Conservation (phyloP, 2,888 invertebrate species). For the Blera fallax region DNA sequence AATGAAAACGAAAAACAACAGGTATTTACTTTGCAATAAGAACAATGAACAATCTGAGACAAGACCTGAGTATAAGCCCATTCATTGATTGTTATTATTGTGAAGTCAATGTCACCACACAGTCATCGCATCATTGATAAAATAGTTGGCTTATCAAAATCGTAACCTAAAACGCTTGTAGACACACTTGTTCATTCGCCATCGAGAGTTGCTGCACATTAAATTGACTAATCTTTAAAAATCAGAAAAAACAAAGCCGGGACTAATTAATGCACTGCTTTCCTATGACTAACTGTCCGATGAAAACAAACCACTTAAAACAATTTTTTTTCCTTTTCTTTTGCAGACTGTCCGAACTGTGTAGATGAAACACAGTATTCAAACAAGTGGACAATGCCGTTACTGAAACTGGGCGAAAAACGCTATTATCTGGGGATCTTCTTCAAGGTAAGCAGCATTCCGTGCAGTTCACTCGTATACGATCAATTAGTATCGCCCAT, state of each 20-base stretch:
- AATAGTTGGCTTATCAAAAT: neutral
- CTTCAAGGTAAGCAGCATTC: slow-evolving; percentile 89
- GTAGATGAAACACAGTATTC: slow-evolving; percentile 88
- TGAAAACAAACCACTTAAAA: neutral
- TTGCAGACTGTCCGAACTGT: slow-evolving; percentile 91
- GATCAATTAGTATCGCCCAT: neutral
- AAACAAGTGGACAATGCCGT: slow-evolving; percentile 95
- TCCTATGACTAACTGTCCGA: slow-evolving; percentile 1
- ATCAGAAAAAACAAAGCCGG: neutral
- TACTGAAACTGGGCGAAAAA: slow-evolving; percentile 93
- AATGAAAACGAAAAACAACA: too few relatives aligned
- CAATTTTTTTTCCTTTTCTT: slow-evolving; percentile 42
- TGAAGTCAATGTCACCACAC: neutral
- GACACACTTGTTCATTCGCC: neutral
- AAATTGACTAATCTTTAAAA: neutral
- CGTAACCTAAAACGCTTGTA: neutral
- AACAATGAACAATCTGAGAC: too few relatives aligned
- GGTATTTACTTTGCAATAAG: too few relatives aligned
- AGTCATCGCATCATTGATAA: neutral
- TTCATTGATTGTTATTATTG: too few relatives aligned
- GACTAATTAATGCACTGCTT: neutral
- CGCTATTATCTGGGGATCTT: slow-evolving; percentile 95
- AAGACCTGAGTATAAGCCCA: too few relatives aligned
- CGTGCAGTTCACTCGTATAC: slow-evolving; percentile 54
- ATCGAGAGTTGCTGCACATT: neutral